These are phyloP conservation scores for Lasaia peninsularis DNA, from an alignment of 1,140 invertebrate species.

Conservation along the genomic window DNA sequence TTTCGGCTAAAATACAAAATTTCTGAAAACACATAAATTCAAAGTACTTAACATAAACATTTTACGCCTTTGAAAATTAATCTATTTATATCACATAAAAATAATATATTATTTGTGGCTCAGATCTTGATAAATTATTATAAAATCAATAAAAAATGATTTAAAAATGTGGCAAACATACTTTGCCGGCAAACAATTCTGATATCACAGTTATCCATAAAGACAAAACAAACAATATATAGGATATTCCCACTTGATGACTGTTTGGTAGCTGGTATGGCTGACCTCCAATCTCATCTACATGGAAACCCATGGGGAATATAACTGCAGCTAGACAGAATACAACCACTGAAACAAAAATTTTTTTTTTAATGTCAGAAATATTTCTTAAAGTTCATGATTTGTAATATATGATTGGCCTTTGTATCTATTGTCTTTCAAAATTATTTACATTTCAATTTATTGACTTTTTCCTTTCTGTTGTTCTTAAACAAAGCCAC, in stretches of 20 bases:
- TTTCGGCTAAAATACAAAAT: too few species aligned
- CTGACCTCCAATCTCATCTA: conserved; percentile 96
- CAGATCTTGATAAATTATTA: neutral
- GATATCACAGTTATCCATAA: conserved; percentile 98
- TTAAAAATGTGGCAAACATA: conserved; percentile 96
- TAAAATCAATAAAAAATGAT: neutral
- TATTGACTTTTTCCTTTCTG: too few species aligned
- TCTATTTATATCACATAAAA: too few species aligned
- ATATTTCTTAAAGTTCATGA: too few species aligned
- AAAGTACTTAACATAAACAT: too few species aligned
- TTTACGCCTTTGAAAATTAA: too few species aligned
- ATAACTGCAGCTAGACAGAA: conserved; percentile 97
- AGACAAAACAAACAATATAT: conserved; percentile 96
- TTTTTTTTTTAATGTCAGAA: conserved; percentile 7
- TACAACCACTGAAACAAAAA: conserved; percentile 89
- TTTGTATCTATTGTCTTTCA: too few species aligned
- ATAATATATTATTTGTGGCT: neutral
- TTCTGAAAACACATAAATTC: too few species aligned
- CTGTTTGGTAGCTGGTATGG: conserved; percentile 96
- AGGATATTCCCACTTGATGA: conserved; percentile 96
- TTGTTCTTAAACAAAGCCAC: too few species aligned
- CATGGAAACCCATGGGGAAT: conserved; percentile 96
- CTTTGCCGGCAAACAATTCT: conserved; percentile 97
- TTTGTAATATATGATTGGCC: too few species aligned
- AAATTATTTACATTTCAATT: too few species aligned